Base-by-base conservation (phyloP, 2,113 vertebrate species). In the Muntiacus muntjak region DNA sequence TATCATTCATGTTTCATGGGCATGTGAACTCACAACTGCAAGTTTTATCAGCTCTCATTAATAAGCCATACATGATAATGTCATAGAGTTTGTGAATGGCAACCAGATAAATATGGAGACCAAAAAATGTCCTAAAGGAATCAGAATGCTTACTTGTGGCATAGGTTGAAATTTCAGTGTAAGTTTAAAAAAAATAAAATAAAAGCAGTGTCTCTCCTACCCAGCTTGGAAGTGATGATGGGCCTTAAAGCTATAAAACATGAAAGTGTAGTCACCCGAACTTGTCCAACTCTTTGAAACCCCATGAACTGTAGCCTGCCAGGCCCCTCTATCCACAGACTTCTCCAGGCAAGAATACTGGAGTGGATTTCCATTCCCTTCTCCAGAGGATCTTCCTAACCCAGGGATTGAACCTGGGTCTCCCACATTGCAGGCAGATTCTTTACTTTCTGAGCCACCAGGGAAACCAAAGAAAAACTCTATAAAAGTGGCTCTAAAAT, bases 51-150 rank as follows among this genome's bases (percentile, higher is more conserved):
- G 5, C 3, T 57, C 40, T 47, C 47, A 83, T 43, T 85, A 43
- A 89, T 91, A 89, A 54, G 33, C 40, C 28, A 19, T 64, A 67
- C 16, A 25, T 76, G 11, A 87, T 71, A 91, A 30, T 13, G 5
- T 76, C 79, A 76, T 43, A n/a, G 60, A 76, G 17, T 96, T 78
- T 86, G 67, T 90, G n/a, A 87, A 96, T 14, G 54, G 47, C 36
- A 92, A 83, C 19, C 9, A 97, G 45, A 86, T 7, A 79, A 50
- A 76, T 10, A 4, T 5, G 55, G 5, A 74, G 40, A 25, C 36
- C 36, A 13, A 3, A 9, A 26, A 36, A 33, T 45, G 9, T 52
- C 33, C 33, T 62, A 55, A 67, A 97, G 16, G 89, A 57, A 88
- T 45, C 47, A 91, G 19, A 83, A 60, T n/a, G 1, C 7, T 79